Evolutionary conservation across 2,113 vertebrate species (phyloP).

Genomic region (Echinops telfairi): DNA sequence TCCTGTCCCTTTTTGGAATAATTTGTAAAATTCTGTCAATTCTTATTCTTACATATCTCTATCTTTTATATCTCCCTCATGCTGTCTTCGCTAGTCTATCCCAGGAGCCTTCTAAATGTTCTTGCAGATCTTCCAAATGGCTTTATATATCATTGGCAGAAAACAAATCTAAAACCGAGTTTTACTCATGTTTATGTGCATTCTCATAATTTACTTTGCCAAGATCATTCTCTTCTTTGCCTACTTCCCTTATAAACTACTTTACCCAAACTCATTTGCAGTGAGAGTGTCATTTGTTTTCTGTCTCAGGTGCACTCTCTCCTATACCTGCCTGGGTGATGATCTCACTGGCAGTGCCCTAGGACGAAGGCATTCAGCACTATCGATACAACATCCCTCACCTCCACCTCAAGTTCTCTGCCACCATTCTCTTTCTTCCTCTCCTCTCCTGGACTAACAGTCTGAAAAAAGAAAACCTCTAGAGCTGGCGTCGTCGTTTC

Average conservation of each 20-base stretch:
- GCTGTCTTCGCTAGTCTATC: neutral
- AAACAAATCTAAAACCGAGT: neutral
- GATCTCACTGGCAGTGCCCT: neutral
- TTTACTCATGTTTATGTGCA: conserved; percentile 40
- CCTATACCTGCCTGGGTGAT: neutral
- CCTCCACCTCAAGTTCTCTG: neutral
- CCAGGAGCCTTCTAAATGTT: neutral
- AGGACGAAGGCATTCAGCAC: neutral
- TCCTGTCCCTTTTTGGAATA: neutral
- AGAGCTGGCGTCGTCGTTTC: neutral
- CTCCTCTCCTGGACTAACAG: neutral
- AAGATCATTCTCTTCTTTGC: conserved; percentile 12
- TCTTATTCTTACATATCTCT: neutral
- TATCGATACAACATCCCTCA: neutral
- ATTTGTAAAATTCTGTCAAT: neutral
- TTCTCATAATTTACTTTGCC: conserved; percentile 37
- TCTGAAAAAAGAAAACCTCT: neutral
- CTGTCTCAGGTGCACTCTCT: neutral
- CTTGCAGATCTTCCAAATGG: neutral
- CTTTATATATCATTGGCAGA: neutral
- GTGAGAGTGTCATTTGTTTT: neutral
- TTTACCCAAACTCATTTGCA: neutral
- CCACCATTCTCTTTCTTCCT: neutral
- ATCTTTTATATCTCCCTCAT: neutral
- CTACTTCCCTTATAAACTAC: neutral